Evolutionary conservation across 2,113 vertebrate species (phyloP), one percentile per base, ranked within the genome.

Genomic region (Camarhynchus parvulus): DNA sequence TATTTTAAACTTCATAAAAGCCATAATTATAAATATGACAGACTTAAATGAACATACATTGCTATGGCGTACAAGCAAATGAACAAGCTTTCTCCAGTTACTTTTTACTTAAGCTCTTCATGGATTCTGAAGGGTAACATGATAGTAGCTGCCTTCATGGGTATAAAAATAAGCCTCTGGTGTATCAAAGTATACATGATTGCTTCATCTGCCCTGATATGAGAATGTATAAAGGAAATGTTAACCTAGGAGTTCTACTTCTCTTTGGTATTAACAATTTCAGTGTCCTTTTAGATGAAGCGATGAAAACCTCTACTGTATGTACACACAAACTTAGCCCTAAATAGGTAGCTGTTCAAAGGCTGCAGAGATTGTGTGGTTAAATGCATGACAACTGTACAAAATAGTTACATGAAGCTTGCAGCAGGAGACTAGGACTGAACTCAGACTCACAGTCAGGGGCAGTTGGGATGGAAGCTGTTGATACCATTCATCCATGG

Each of bases 141-240:
- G 24, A 85, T 25, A 42, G 70, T 79, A 69, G 70, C 67, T 87
- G 84, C 75, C 46, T 80, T 87, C 39, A 24, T n/a, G 56, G 82
- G 41, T 96, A 96, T 31, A 97, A 96, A 97, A 96, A 96, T 95
- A 97, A 95, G 82, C 72, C 67, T 96, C 85, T 86, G 76, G n/a
- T 63, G 50, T 93, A 93, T 86, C 76, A 83, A 90, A 94, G 94
- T 87, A 13, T 41, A 58, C 0, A 3, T 63, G 80, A 73, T 52
- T 83, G 42, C 52, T 91, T 84, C 66, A 89, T 52, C 33, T 90
- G 82, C 52, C 70, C 79, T 82, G 61, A 89, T 18, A 20, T 58
- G 75, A 86, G 82, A 90, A 63, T 27, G 78, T 63, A 41, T 28
- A 87, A 72, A 89, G 89, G 61, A 44, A 67, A 20, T 11, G 31